These are phyloP conservation scores for Cataglyphis cursor DNA, from an alignment of 2,888 invertebrate genomes.

Conservation along the genomic window DNA sequence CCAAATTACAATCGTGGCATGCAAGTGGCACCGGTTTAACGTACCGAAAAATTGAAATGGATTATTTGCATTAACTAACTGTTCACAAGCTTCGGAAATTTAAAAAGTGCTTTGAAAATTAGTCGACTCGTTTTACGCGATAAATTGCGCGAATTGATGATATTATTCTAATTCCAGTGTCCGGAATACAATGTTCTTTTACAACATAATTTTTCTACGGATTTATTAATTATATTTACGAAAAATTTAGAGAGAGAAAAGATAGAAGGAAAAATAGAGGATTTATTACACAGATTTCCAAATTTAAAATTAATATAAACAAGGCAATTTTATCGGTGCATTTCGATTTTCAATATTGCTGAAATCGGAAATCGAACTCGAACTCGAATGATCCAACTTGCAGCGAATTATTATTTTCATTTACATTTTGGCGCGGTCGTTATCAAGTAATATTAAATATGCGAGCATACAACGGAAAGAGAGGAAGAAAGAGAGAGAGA, in stretches of 20 bases:
- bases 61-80: constrained; percentile 20
- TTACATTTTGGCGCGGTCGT: constrained; percentile 29
- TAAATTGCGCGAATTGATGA: neutral
- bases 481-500: neutral
- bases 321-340: neutral
- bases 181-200: neutral
- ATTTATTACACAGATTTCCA: neutral
- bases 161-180: neutral
- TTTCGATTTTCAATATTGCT: neutral
- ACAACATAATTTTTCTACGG: neutral
- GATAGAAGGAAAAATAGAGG: neutral
- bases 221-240: neutral
- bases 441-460: constrained; percentile 47
- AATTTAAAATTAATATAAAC: neutral
- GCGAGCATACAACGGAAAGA: constrained; percentile 27
- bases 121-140: neutral
- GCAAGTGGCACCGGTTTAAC: constrained; percentile 28
- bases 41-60: constrained; percentile 37
- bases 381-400: neutral
- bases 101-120: neutral
- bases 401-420: constrained; percentile 46
- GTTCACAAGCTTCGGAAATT: constrained; percentile 1
- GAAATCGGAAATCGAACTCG: neutral
- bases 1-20: constrained; percentile 26
- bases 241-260: neutral